Evolutionary conservation across 2,113 vertebrate species (phyloP), one percentile per base, ranked within the genome.

Genomic region (Corythoichthys intestinalis): DNA sequence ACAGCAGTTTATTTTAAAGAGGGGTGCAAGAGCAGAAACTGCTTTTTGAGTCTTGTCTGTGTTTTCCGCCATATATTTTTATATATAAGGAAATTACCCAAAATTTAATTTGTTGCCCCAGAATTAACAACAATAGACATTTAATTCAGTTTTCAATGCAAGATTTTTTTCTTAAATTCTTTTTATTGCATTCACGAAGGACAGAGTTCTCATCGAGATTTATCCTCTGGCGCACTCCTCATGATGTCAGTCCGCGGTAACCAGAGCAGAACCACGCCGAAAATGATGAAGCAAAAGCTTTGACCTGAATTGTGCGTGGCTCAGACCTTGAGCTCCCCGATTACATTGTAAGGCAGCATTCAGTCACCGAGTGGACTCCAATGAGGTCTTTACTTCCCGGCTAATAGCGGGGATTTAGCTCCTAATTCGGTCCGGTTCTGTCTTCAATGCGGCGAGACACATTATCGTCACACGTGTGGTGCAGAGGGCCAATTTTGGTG

Each of bases 361-460:
- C 68, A 67, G 79, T 78, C 80, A 69, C 68, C 64, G 72, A 71
- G 69, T 58, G 75, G 74, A 83, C 72, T 56, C 71, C 74, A 83
- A 71, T 54, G 63, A 84, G 72, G 75, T 73, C 78, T 86, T 84
- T 80, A 78, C 78, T 80, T 73, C 8, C 34, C 66, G 73, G 67
- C 70, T 82, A 81, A 88, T 82, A 83, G 80, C 73, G 46, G 73
- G 82, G 69, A 86, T 86, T 88, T 67, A 70, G 64, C 62, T 77
- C 73, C 67, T 74, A 73, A 83, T 81, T 82, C 78, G 62, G 39
- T 5, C 35, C 35, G 57, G 76, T 70, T 46, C 8, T 66, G 69
- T 66, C 73, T 66, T 68, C 46, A 71, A 66, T 77, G 74, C 11
- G 41, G 67, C 64, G 28, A 52, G 67, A 73, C 50, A 64, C 74